phyloP scores from a whole-genome alignment of 2,888 invertebrate species.

The Oscheius sp. region DNA sequence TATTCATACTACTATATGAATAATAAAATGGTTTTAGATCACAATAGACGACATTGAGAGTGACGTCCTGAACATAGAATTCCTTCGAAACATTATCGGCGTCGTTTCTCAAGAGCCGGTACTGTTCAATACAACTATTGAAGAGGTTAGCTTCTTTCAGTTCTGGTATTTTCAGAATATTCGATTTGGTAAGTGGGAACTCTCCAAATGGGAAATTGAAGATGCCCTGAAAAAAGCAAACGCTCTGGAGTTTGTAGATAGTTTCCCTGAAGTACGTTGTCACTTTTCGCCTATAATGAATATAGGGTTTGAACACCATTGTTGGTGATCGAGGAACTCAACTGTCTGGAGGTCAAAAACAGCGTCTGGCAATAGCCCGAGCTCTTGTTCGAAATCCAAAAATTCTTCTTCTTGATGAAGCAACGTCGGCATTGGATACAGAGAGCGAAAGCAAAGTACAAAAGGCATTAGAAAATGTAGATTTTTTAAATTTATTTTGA shows the following conservation, averaged over 20 bases:
- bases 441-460: constrained; percentile 83
- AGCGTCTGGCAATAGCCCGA: constrained; percentile 51
- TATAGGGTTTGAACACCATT: constrained; percentile 61
- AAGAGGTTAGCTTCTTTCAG: constrained; percentile 68
- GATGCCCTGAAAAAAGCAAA: constrained; percentile 71
- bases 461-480: constrained; percentile 57
- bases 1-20: too few species aligned
- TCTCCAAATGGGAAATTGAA: constrained; percentile 54
- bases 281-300: neutral
- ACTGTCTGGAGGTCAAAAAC: constrained; percentile 72
- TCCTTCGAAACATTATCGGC: constrained; percentile 71
- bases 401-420: constrained; percentile 75
- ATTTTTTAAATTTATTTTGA: neutral
- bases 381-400: constrained; percentile 34
- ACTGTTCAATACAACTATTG: constrained; percentile 75
- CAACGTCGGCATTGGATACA: constrained; percentile 79
- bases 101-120: constrained; percentile 74
- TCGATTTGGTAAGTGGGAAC: constrained; percentile 67
- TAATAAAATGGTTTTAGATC: neutral
- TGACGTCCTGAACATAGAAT: constrained; percentile 72
- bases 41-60: constrained; percentile 72
- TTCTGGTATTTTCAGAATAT: constrained; percentile 70
- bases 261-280: constrained; percentile 67
- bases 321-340: constrained; percentile 72
- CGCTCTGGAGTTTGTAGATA: constrained; percentile 71